A percentile compares a stretch with the other conserved stretches of the same genome.
phyloP scores from a whole-genome alignment of 2,888 invertebrate species.

The Patella pellucida region DNA sequence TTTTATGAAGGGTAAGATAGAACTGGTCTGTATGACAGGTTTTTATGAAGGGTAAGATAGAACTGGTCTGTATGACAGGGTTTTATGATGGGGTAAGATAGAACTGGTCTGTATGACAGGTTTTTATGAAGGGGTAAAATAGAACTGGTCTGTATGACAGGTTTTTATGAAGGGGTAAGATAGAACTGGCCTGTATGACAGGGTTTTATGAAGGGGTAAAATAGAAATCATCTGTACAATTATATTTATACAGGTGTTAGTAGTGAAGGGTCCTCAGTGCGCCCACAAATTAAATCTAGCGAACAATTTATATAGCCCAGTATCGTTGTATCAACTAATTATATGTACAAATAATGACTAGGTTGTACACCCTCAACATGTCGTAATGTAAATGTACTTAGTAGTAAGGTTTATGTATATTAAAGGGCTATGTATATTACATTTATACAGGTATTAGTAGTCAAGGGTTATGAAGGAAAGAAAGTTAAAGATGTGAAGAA shows the following conservation, averaged over 20 bases:
- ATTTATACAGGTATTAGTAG: constrained; percentile 78
- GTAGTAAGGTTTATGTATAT: too few species aligned
- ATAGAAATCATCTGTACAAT: too few species aligned
- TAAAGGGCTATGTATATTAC: too few species aligned
- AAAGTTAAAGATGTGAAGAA: constrained; percentile 97
- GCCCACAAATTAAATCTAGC: too few species aligned
- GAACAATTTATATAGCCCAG: too few species aligned
- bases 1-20: constrained; percentile 83
- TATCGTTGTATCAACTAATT: too few species aligned
- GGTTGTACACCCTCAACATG: too few species aligned
- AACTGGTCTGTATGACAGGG: constrained; percentile 93
- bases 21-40: constrained; percentile 93
- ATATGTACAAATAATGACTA: too few species aligned
- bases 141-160: constrained; percentile 94
- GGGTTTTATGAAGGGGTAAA: constrained; percentile 85
- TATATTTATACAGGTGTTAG: too few species aligned
- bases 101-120: constrained; percentile 95
- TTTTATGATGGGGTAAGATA: constrained; percentile 81
- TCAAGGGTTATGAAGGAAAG: constrained; percentile 89
- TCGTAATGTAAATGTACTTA: too few species aligned
- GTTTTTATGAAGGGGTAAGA: constrained; percentile 83
- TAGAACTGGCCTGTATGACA: constrained; percentile 92
- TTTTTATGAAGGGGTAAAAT: constrained; percentile 81
- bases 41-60: constrained; percentile 83
- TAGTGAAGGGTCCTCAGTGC: too few species aligned